These are phyloP conservation scores for Azorinus chamasolen DNA, from an alignment of 2,888 invertebrate species.

Conservation along the genomic window DNA sequence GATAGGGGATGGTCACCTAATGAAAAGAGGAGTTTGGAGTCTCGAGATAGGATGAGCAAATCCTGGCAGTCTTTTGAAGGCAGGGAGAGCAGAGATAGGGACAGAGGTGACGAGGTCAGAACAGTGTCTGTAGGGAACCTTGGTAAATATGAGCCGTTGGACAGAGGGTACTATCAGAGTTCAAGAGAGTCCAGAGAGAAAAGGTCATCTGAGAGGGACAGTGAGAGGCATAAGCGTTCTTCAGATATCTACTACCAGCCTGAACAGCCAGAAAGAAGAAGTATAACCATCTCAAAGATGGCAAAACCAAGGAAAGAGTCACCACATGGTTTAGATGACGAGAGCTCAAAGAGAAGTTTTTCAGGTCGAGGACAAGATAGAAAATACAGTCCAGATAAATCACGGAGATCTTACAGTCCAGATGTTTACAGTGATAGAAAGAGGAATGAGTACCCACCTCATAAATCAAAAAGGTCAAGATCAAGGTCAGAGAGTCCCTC, in stretches of 20 bases:
- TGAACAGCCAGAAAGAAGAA: constrained; percentile 16
- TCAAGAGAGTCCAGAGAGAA: too few species aligned
- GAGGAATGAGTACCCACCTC: not conserved
- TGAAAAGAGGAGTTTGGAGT: not conserved
- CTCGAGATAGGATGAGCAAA: constrained; percentile 1
- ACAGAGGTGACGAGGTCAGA: too few species aligned
- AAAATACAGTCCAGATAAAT: too few species aligned
- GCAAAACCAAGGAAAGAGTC: not conserved
- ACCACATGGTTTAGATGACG: not conserved
- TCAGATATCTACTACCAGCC: too few species aligned
- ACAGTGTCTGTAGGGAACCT: too few species aligned
- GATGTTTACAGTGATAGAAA: not conserved
- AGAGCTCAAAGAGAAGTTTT: not conserved
- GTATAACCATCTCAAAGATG: constrained; percentile 7
- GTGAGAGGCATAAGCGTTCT: not conserved
- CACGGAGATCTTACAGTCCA: too few species aligned
- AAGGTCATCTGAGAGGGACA: constrained; percentile 1
- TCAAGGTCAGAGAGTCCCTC: too few species aligned
- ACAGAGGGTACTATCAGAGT: too few species aligned
- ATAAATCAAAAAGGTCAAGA: not conserved
- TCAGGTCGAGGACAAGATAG: too few species aligned
- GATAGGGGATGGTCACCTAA: not conserved
- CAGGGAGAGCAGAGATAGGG: too few species aligned
- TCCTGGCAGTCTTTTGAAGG: not conserved
- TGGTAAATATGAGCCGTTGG: too few species aligned